Evolutionary conservation across 2,797 vertebrate species (phyloP), one percentile per base, ranked within the genome.

Genomic region (Lerista edwardsae): DNA sequence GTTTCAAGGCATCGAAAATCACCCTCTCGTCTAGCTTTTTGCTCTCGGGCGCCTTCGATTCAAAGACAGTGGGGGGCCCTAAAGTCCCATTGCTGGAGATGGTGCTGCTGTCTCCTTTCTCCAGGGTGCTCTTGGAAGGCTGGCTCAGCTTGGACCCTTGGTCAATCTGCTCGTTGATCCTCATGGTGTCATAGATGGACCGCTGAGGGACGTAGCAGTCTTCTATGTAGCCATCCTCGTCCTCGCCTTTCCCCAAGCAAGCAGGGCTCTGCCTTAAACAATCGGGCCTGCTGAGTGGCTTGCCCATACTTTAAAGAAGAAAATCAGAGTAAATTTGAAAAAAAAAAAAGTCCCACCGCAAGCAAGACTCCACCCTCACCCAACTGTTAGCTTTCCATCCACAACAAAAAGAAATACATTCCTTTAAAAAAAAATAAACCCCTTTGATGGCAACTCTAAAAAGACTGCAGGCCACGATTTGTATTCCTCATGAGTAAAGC

Each of bases 161-260:
- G 93, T 99, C 99, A 82, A 99, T 99, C 92, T 99, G 98, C 93
- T 99, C 99, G 67, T 99, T 99, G 90, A 99, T 99, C 77, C 99
- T 97, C 98, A 99, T 99, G 0, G 99, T 99, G 90, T 99, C 99
- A 29, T 99, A 99, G 75, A 99, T 99, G 36, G 99, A 99, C 64
- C 99, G 94, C 95, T 99, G 99, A 27, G 99, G 99, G 84, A 99
- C 98, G 72, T 99, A 99, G 93, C 98, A 99, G 89, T 99, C 99
- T 91, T 99, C 99, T 82, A 99, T 99, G 93, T 99, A 99, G 0
- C 98, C 98, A 86, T 99, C 98, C 75, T 99, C 98, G 75, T 99
- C 98, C 34, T 99, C 98, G 0, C 97, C 98, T 93, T 99, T 99
- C 68, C 98, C 98, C 88, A 99, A 96, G 92, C 98, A 99, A 77